Evolutionary conservation across 2,797 vertebrate species (phyloP).

Genomic region (Phoxinus dragarum): DNA sequence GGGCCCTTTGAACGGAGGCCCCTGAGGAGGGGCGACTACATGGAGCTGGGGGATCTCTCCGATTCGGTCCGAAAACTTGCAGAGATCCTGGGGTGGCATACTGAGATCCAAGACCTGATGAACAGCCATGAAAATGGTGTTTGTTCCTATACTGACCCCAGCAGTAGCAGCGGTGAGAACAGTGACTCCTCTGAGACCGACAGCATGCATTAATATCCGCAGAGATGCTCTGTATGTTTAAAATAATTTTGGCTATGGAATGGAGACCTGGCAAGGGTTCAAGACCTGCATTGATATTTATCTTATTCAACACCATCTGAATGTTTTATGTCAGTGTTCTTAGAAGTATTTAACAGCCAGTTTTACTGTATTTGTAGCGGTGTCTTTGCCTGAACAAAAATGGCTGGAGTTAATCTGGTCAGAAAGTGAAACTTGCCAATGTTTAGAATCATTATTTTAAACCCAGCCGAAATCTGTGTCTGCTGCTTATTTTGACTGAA

Average conservation of each 20-base stretch:
- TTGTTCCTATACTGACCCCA: slow-evolving; percentile 41
- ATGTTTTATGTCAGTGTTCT: background rate
- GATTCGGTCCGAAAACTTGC: slow-evolving; percentile 74
- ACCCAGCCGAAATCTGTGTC: background rate
- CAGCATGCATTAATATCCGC: slow-evolving; percentile 68
- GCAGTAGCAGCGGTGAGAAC: slow-evolving; percentile 64
- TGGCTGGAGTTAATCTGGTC: no score
- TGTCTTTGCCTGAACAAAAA: no score
- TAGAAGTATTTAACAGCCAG: background rate
- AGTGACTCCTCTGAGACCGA: slow-evolving; percentile 73
- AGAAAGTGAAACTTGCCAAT: background rate
- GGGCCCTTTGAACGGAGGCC: slow-evolving; percentile 78
- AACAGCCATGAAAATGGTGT: slow-evolving; percentile 69
- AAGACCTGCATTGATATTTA: background rate
- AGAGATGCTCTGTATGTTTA: background rate
- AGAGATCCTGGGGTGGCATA: slow-evolving; percentile 75
- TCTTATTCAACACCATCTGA: background rate
- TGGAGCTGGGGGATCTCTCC: slow-evolving; percentile 79
- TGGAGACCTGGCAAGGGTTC: background rate
- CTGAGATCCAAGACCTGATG: slow-evolving; percentile 79
- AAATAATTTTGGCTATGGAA: background rate
- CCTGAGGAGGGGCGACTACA: slow-evolving; percentile 73
- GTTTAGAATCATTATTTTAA: background rate
- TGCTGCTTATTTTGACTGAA: slow-evolving; percentile 4
- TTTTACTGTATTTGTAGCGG: background rate